Percentiles rank a stretch among this genome's conserved stretches.
These are phyloP conservation scores for Junonia oenone DNA, from an alignment of 2,888 invertebrate genomes.

Conservation along the genomic window DNA sequence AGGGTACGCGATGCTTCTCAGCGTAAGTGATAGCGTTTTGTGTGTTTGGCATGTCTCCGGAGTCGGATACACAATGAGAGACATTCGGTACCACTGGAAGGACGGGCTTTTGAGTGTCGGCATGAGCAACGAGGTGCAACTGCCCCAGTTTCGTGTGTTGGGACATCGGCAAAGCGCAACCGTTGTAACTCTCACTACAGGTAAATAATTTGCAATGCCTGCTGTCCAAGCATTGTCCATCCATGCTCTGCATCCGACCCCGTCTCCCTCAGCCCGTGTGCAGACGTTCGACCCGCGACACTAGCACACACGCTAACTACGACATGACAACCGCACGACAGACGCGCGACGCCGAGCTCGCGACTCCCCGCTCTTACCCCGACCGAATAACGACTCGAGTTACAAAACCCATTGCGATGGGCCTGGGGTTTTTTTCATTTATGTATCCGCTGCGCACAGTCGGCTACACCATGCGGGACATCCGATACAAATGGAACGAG, in stretches of 20 bases:
- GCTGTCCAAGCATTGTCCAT: conserved; percentile 64
- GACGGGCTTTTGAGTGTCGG: conserved; percentile 95
- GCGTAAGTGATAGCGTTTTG: conserved; percentile 80
- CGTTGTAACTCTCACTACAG: conserved; percentile 97
- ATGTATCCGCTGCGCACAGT: conserved; percentile 84
- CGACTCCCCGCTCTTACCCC: conserved; percentile 63
- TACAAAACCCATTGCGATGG: conserved; percentile 78
- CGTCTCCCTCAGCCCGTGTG: conserved; percentile 74
- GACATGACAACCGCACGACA: conserved; percentile 67
- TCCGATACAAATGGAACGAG: conserved; percentile 98
- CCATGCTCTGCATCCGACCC: conserved; percentile 67
- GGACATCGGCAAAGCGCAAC: conserved; percentile 96
- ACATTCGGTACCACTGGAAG: conserved; percentile 98
- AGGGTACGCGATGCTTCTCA: conserved; percentile 64
- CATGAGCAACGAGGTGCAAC: conserved; percentile 96
- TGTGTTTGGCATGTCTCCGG: conserved; percentile 81
- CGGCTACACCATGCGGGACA: conserved; percentile 99
- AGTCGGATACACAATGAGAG: conserved; percentile 99
- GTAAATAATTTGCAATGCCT: conserved; percentile 79
- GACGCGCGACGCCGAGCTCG: conserved; percentile 62
- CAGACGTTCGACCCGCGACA: conserved; percentile 66
- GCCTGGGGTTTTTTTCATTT: conserved; percentile 75
- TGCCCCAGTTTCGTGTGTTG: conserved; percentile 97
- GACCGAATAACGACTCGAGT: conserved; percentile 69
- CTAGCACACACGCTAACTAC: conserved; percentile 71